Evolutionary conservation across 2,113 vertebrate species (phyloP), one percentile per base, ranked within the genome.

Genomic region (Petroica traversi): DNA sequence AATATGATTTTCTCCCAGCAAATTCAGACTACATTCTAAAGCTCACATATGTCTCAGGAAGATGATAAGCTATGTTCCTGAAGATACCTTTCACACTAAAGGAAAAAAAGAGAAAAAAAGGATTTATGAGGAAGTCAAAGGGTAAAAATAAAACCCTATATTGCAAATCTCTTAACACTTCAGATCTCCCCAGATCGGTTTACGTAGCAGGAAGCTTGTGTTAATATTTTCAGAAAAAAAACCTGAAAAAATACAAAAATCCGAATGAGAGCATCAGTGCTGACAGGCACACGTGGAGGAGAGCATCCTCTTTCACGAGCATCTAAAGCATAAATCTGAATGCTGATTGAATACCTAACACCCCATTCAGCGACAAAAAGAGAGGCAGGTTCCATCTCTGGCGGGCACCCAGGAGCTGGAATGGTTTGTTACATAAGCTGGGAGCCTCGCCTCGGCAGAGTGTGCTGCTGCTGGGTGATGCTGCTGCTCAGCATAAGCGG

Each of bases 61-160:
- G 90, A 87, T 61, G 62, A 95, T 40, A 92, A 67, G 59, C 62
- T 91, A 33, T 68, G 75, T 29, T 97, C 63, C 73, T 64, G 54
- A 93, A 96, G 85, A 95, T 40, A 93, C 86, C 71, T 80, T 62
- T 85, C 71, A 89, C 43, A 51, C 49, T 71, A 81, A 72, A 93
- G 48, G 3, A 41, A 23, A 52, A 59, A 69, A 81, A 43, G 24
- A 36, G 61, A 69, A 45, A 77, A 57, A 31, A 36, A 38, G n/a
- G 18, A 66, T 83, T 89, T 93, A 55, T 59, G 71, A 84, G 40
- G 45, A 95, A 95, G 93, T 78, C 73, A 95, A 40, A 93, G 52
- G 55, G 33, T 83, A 89, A 97, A 97, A 97, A 85, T 46, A 93
- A 64, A 97, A 80, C 41, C 54, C 80, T 88, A 61, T 68, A 75